Evolutionary conservation across 2,888 invertebrate species (phyloP), one percentile per base, ranked within the genome.

Genomic region (Callyntrura guangdongensis): DNA sequence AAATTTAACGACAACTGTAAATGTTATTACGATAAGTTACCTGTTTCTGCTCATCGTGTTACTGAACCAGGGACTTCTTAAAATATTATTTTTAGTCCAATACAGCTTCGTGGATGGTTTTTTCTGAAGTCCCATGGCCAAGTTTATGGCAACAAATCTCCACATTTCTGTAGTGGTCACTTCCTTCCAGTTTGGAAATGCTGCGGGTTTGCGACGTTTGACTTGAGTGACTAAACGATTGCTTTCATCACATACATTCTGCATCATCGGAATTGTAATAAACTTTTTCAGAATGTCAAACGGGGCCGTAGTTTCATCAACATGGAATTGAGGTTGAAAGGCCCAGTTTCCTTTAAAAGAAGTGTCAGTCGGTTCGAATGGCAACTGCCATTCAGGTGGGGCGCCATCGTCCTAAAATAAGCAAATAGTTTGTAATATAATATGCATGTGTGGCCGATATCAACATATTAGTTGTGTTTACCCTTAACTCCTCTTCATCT

Each of bases 111-210:
- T 56, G 0, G 79, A 3, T 0, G 88, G 86, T 59, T 92, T 93
- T n/a, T 89, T 59, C 0, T 69, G 45, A 1, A 92, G 11, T 45
- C 91, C 92, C 86, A 89, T 93, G 11, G 83, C 45, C 6, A 92
- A 4, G 14, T 69, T 64, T 1, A 93, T 0, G 9, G 67, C 91
- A 3, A 91, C 9, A 49, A 92, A 93, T 59, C 36, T 11, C 90
- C 87, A 92, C n/a, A 92, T 67, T n/a, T 93, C 93, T 0, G 12
- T 14, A 0, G 27, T 17, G 17, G 14, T 22, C 0, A 88, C 17
- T 0, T 20, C 8, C 8, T 53, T 25, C 87, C 91, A 91, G 3
- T 86, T 81, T 8, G 17, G 22, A 22, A 90, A 90, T 25, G 86
- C 14, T 6, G 11, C 8, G 22, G 81, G 56, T 27, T 86, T 86